Conservation (phyloP, 2,888 invertebrate genomes). For the Eueremaeus valkanovi region DNA sequence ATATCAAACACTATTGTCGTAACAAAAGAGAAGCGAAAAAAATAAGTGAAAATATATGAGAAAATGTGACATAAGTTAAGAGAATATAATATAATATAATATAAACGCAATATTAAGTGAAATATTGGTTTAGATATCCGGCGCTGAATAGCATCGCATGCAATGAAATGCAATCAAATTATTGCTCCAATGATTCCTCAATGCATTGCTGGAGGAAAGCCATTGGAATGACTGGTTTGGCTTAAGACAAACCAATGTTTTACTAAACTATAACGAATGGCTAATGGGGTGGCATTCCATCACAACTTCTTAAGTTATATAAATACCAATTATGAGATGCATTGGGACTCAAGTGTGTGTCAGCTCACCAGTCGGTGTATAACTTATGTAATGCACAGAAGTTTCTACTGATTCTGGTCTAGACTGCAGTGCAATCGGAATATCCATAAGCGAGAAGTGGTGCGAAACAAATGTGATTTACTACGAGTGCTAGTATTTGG, state of each 20-base stretch:
- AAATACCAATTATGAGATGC: conserved; percentile 25
- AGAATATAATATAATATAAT: not conserved
- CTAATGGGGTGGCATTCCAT: conserved; percentile 13
- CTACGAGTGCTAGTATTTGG: conserved; percentile 17
- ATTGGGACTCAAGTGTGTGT: not conserved
- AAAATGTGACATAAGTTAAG: no score
- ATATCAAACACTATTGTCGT: conserved; percentile 62
- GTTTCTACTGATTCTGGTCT: not conserved
- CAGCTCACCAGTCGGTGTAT: not conserved
- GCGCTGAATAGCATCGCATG: conserved; percentile 18
- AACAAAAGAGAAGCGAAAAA: not conserved
- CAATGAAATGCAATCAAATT: not conserved
- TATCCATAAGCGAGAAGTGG: not conserved
- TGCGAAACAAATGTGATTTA: conserved; percentile 32
- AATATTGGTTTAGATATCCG: conserved; percentile 15
- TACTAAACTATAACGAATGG: conserved; percentile 21
- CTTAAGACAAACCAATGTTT: conserved; percentile 10
- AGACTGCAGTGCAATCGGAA: not conserved
- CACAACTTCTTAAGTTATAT: not conserved
- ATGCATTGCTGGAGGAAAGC: not conserved
- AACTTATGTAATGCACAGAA: not conserved
- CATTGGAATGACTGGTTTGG: not conserved
- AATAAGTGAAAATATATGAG: conserved; percentile 10
- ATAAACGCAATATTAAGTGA: conserved; percentile 16
- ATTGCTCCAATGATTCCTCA: not conserved